These are phyloP conservation scores for Drosophila kikkawai DNA, from an alignment of 1,140 invertebrate genomes.

Conservation along the genomic window DNA sequence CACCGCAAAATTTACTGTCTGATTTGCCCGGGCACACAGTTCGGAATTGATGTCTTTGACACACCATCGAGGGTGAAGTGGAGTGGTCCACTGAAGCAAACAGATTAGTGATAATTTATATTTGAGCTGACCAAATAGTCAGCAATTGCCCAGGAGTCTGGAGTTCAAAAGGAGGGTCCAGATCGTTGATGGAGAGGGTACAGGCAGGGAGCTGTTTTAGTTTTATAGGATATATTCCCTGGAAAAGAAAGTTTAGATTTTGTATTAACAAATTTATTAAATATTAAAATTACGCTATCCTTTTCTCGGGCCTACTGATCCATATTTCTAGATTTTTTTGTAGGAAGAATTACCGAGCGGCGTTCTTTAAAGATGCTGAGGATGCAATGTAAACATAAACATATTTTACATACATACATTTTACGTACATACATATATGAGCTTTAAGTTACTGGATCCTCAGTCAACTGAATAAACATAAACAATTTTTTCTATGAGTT, in stretches of 20 bases:
- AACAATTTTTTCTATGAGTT: neutral
- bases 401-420: neutral
- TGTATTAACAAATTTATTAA: neutral
- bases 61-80: constrained; percentile 3
- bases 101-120: constrained; percentile 44
- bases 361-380: neutral
- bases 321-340: neutral
- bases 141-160: neutral
- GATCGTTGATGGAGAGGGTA: neutral
- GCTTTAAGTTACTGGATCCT: neutral
- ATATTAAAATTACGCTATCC: neutral
- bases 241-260: neutral
- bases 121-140: constrained; percentile 22
- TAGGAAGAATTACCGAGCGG: neutral
- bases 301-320: neutral
- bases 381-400: neutral
- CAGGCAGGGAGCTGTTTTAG: neutral
- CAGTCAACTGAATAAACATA: neutral
- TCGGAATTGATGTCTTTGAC: constrained; percentile 34
- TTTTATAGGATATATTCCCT: neutral
- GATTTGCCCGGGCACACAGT: neutral
- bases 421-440: neutral
- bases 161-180: neutral
- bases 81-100: constrained; percentile 29
- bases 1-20: constrained; percentile 24